Evolutionary conservation across 2,113 vertebrate species (phyloP), one percentile per base, ranked within the genome.

Genomic region (Centropus bengalensis): DNA sequence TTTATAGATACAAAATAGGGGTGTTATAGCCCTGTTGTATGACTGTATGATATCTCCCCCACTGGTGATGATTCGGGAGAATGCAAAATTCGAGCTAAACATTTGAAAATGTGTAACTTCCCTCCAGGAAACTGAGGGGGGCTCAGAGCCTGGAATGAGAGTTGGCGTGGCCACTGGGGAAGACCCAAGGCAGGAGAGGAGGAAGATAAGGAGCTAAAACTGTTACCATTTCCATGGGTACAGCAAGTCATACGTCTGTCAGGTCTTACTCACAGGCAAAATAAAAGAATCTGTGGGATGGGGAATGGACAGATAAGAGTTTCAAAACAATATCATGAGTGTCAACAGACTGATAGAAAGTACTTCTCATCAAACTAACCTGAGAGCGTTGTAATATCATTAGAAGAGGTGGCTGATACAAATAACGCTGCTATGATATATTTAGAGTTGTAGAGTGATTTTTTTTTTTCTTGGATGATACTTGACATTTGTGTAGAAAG

Each of bases 121-220:
- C 21, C 20, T 47, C 12, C 62, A 75, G 73, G 51, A 88, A 82
- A 44, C 1, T 3, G 12, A 58, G 51, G 3, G 0, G 3, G 28
- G 9, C 19, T 8, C 7, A 69, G 38, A 26, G 8, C 16, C 12
- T n/a, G 30, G 14, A 1, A 4, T 45, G 17, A 64, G 24, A 0
- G 0, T 5, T 68, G 47, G 9, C 3, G 5, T 70, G 42, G 38
- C 40, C 52, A 8, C 5, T 12, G 69, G 67, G 44, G 40, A 92
- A 84, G 33, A 4, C 40, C 32, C 66, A 20, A 33, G 74, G 74
- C 71, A 84, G 79, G 36, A 52, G 21, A 4, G 15, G 30, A 79
- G 56, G 49, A 68, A 71, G 18, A 5, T 5, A 1, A 17, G 0
- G 3, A 17, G 59, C 30, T 55, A 40, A 59, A 83, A 3, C 4